phyloP scores from a whole-genome alignment of 2,888 invertebrate genomes.

The Nomada fabriciana region DNA sequence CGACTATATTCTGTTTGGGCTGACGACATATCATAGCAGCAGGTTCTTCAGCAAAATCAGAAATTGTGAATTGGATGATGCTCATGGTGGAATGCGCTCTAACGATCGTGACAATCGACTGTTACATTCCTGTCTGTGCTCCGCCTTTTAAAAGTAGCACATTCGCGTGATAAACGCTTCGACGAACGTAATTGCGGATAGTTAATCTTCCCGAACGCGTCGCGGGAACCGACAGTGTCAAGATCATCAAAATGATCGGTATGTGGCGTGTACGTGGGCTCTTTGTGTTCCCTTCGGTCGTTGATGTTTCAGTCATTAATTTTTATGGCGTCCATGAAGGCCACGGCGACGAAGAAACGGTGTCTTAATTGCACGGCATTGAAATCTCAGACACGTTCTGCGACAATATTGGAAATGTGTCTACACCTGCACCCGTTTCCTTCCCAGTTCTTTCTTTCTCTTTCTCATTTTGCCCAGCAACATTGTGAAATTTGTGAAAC shows the following conservation, averaged over 20 bases:
- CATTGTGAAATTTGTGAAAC: slow-evolving; percentile 4
- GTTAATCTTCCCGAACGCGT: slow-evolving; percentile 48
- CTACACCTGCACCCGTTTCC: too few relatives aligned
- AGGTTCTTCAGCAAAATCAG: too few relatives aligned
- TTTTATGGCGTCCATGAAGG: slow-evolving; percentile 33
- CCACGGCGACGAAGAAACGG: slow-evolving; percentile 11
- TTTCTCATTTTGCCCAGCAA: too few relatives aligned
- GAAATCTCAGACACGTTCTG: slow-evolving; percentile 6
- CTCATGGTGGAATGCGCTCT: not conserved
- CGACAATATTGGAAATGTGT: not conserved
- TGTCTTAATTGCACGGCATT: slow-evolving; percentile 11
- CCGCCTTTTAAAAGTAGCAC: slow-evolving; percentile 29
- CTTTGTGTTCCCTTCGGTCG: not conserved
- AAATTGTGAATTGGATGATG: too few relatives aligned
- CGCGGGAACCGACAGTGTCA: slow-evolving; percentile 34
- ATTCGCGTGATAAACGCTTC: slow-evolving; percentile 37
- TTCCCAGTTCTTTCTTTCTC: too few relatives aligned
- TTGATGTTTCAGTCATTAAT: slow-evolving; percentile 47
- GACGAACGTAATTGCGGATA: slow-evolving; percentile 51
- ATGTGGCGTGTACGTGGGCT: not conserved
- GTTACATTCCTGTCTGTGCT: slow-evolving; percentile 2
- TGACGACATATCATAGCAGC: too few relatives aligned
- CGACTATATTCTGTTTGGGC: too few relatives aligned
- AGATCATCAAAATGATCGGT: slow-evolving; percentile 21
- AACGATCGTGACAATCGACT: not conserved